A percentile compares a stretch with the other conserved stretches of the same genome.
Evolutionary conservation across 2,888 invertebrate species (phyloP).

Genomic region (Campaea margaritaria): DNA sequence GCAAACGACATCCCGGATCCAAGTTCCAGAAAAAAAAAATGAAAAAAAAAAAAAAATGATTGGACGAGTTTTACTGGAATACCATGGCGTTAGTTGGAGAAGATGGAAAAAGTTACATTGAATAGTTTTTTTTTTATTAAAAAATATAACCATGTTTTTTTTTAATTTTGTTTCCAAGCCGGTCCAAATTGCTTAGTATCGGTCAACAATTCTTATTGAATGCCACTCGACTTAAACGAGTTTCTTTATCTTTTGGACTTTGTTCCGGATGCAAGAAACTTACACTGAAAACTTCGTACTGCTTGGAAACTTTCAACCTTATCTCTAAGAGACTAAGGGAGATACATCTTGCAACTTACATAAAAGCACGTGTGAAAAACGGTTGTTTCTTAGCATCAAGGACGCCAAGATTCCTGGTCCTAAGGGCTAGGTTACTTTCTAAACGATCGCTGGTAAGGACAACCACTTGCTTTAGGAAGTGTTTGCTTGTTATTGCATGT

Average conservation of each 20-base stretch:
- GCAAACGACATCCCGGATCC: no score
- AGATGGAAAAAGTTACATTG: no score
- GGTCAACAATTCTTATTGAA: neutral
- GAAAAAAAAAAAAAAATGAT: no score
- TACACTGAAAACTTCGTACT: neutral
- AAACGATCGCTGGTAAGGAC: slow-evolving; percentile 4
- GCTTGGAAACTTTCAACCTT: neutral
- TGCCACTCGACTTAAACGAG: neutral
- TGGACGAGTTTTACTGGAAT: no score
- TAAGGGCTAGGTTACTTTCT: slow-evolving; percentile 8
- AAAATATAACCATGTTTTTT: no score
- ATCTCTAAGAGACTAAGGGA: neutral
- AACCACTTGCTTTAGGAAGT: slow-evolving; percentile 4
- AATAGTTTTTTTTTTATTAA: no score
- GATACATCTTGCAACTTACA: neutral
- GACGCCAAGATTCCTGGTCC: slow-evolving; percentile 5
- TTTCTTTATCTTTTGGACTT: slow-evolving; percentile 4
- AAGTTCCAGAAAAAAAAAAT: no score
- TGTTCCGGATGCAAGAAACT: slow-evolving; percentile 5
- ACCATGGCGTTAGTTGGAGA: no score
- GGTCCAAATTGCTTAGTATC: neutral
- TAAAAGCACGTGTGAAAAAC: neutral
- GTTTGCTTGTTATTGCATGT: neutral
- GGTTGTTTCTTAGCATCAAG: neutral
- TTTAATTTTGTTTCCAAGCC: no score